These are phyloP conservation scores for Diogma glabrata DNA, from an alignment of 2,888 invertebrate genomes.

Conservation along the genomic window DNA sequence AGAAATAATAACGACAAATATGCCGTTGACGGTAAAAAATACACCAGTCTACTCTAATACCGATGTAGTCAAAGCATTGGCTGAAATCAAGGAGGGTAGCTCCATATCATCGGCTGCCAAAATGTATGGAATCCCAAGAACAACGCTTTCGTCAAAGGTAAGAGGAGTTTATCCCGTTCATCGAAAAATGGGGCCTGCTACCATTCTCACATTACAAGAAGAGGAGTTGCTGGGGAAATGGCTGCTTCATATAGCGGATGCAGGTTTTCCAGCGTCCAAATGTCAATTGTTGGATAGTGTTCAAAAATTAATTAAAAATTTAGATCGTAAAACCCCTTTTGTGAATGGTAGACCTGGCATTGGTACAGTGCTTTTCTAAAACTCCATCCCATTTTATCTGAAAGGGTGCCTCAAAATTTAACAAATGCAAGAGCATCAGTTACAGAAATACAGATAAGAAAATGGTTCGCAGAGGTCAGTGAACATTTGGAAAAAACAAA, in stretches of 20 bases:
- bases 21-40: too few species aligned
- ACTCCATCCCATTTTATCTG: slow-evolving; percentile 25
- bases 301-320: slow-evolving; percentile 19
- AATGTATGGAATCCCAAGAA: too few species aligned
- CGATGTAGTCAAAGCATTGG: too few species aligned
- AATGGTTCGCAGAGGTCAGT: slow-evolving; percentile 25
- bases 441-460: slow-evolving; percentile 22
- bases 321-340: too few species aligned
- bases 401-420: slow-evolving; percentile 24
- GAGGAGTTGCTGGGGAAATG: slow-evolving; percentile 20
- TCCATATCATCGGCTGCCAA: too few species aligned
- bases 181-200: too few species aligned
- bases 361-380: slow-evolving; percentile 28
- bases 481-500: slow-evolving; percentile 22
- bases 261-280: slow-evolving; percentile 27
- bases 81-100: too few species aligned
- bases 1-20: too few species aligned
- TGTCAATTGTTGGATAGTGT: slow-evolving; percentile 24
- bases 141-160: too few species aligned
- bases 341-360: slow-evolving; percentile 26
- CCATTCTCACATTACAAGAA: neutral
- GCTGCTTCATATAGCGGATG: slow-evolving; percentile 21
- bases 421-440: slow-evolving; percentile 21
- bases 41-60: too few species aligned
- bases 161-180: too few species aligned